Base-by-base conservation (phyloP, 1,140 invertebrate genomes). In the Drosophila prosaltans region DNA sequence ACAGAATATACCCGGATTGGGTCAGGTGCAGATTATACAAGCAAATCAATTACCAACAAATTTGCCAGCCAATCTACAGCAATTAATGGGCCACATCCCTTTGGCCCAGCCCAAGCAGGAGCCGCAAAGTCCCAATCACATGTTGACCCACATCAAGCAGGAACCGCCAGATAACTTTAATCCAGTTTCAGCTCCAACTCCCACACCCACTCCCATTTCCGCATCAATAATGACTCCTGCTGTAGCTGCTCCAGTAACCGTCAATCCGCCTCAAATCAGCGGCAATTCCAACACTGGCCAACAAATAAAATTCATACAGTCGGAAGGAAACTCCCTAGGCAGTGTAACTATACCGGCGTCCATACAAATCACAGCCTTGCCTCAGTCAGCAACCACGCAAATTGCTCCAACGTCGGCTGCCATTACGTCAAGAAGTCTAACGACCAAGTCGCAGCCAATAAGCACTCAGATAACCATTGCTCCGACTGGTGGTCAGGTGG, bases 1-100 rank as follows among this genome's bases (percentile, higher is more conserved):
- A 10, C 95, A 96, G 83, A 95, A 96, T 92, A 95, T 96, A 51
- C 95, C 95, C 59, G 96, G 96, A 5, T 80, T 97, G 11, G 96
- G 96, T 28, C 96, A 96, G 80, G 95, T 96, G 2, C 96, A 96
- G 92, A 94, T 96, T 32, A 92, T 92, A 30, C 91, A 92, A 40
- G 91, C 91, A 8, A 86, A 91, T 57, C 91, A 92, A 40, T 61
- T 91, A 61, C 91, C 91, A 5, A 62, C 72, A 0, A 80, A 82
- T 63, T 48, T 91, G 58, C 84, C 89, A 28, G 78, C 75, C 57
- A 85, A 88, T 61, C 80, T 91, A 16, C 84, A 91, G 59, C 88
- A 91, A 54, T 73, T 91, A 55, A 58, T 91, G 8, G 78, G 74
- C 0, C 82, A 83, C n/a, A 43, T 91, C 26, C 83, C 88, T 1